Evolutionary conservation across 1,140 invertebrate genomes (phyloP), one percentile per base, ranked within the genome.

Genomic region (Chrysoperla carnea): DNA sequence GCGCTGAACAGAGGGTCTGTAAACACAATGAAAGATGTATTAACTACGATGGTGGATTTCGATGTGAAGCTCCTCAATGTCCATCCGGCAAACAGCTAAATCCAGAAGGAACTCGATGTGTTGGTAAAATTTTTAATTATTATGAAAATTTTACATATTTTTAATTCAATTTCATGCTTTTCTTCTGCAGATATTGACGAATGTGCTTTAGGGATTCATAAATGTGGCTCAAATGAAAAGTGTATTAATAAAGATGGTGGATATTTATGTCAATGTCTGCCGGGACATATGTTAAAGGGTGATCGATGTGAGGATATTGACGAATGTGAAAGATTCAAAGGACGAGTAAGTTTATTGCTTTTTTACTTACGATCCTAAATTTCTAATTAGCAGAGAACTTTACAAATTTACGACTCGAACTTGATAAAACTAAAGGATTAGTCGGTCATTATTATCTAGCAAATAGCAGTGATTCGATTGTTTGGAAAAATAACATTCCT

Each of bases 301-400:
- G 70, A 83, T 52, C 78, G 77, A 47, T 94, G 90, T 61, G 73
- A 81, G 41, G 91, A 95, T 58, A 84, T 93, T 15, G 77, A 96
- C 56, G 91, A 96, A 58, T 96, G 91, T 45, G 54, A 56, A 29
- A 53, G 46, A 41, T 60, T 58, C 48, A 45, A 47, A 54, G 38
- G 58, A 52, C 46, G 60, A 59, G 6, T 31, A 37, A 48, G 40
- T 23, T 23, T n/a, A n/a, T n/a, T n/a, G n/a, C n/a, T n/a, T n/a
- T n/a, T n/a, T n/a, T n/a, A n/a, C n/a, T n/a, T n/a, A n/a, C n/a
- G n/a, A n/a, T n/a, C n/a, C n/a, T n/a, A n/a, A n/a, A n/a, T n/a
- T n/a, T n/a, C n/a, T n/a, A n/a, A n/a, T n/a, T n/a, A n/a, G n/a
- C n/a, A n/a, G n/a, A n/a, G n/a, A n/a, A n/a, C n/a, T n/a, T n/a